phyloP scores from a whole-genome alignment of 2,797 vertebrate genomes.

The Oreortyx pictus region DNA sequence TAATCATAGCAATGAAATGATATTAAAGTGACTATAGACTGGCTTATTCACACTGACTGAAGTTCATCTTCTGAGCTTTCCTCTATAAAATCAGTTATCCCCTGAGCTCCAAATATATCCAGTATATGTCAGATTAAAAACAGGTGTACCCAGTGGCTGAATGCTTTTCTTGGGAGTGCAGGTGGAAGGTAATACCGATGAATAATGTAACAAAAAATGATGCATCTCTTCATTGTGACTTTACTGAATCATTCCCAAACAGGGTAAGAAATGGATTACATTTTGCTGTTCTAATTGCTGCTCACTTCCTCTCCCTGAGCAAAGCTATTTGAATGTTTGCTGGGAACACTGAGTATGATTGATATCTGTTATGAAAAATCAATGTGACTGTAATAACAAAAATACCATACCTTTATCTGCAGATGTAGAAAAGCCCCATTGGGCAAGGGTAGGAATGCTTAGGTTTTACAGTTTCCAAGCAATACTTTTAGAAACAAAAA shows the following conservation, averaged over 20 bases:
- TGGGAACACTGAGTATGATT: background rate
- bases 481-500: background rate
- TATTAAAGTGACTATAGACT: background rate
- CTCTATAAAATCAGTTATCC: background rate
- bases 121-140: background rate
- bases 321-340: background rate
- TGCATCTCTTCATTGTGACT: background rate
- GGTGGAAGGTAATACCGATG: background rate
- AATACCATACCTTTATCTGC: background rate
- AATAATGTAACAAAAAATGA: background rate
- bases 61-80: background rate
- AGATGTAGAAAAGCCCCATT: background rate
- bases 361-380: background rate
- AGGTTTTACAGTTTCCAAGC: background rate
- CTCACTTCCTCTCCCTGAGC: background rate
- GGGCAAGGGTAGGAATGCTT: background rate
- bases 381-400: background rate
- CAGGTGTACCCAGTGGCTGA: background rate
- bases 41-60: background rate
- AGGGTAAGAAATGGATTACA: background rate
- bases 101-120: background rate
- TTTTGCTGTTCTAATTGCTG: background rate
- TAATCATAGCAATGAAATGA: background rate
- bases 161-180: background rate
- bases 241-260: background rate